Evolutionary conservation across 2,888 invertebrate genomes (phyloP).

Genomic region (Creontiades dilutus): DNA sequence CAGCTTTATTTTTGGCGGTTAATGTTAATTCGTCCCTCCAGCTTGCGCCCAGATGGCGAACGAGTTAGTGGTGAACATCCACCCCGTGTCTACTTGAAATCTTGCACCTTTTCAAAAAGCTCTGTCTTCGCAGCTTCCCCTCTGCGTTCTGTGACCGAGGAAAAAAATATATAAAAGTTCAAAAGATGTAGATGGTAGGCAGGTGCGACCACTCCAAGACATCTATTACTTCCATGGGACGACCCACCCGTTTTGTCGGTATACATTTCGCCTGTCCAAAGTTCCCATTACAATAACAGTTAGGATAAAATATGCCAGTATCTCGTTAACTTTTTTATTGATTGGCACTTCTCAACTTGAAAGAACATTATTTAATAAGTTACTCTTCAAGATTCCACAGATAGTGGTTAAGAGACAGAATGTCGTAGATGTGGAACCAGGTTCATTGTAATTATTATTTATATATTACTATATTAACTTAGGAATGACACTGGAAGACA

Average conservation of each 20-base stretch:
- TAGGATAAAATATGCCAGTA: too few species aligned
- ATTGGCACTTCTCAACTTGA: too few species aligned
- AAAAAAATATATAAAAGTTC: neutral
- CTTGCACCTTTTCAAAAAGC: slow-evolving; percentile 1
- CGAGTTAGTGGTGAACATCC: neutral
- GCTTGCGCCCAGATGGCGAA: slow-evolving; percentile 10
- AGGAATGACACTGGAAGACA: too few species aligned
- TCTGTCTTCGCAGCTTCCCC: neutral
- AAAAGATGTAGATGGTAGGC: neutral
- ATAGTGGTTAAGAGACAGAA: too few species aligned
- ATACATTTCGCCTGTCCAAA: slow-evolving; percentile 6
- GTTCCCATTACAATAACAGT: neutral
- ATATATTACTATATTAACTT: too few species aligned
- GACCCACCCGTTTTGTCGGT: slow-evolving; percentile 8
- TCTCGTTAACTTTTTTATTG: too few species aligned
- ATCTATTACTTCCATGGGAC: slow-evolving; percentile 1
- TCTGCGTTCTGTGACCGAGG: neutral
- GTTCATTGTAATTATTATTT: too few species aligned
- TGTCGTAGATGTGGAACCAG: too few species aligned
- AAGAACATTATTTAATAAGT: too few species aligned
- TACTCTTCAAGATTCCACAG: too few species aligned
- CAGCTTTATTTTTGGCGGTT: neutral
- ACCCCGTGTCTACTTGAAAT: neutral
- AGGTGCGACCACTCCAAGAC: slow-evolving; percentile 23
- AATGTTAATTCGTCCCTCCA: neutral